phyloP scores from a whole-genome alignment of 2,797 vertebrate species.

The Phalanger gymnotis region DNA sequence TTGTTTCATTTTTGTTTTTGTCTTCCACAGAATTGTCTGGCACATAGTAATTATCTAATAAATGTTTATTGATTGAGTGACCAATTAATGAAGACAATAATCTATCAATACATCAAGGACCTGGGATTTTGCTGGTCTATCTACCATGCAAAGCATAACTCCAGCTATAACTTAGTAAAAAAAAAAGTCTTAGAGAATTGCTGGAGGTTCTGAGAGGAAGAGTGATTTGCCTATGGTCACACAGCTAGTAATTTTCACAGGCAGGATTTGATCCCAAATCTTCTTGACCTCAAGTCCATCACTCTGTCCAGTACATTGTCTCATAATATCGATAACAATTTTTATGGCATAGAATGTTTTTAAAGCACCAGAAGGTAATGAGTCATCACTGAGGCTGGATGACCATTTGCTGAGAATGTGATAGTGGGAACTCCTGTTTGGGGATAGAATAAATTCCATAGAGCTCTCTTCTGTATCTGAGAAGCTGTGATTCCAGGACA shows the following conservation, averaged over 20 bases:
- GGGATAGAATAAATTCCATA: background rate
- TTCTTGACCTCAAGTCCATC: background rate
- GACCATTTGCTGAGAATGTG: background rate
- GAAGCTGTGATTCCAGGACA: background rate
- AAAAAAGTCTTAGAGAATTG: background rate
- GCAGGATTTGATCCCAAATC: background rate
- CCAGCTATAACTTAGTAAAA: background rate
- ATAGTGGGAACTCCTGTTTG: background rate
- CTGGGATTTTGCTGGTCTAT: background rate
- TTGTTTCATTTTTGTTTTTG: background rate
- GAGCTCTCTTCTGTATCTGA: background rate
- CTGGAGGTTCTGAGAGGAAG: background rate
- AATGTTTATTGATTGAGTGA: background rate
- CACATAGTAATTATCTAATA: background rate
- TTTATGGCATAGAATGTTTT: background rate
- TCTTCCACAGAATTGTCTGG: background rate
- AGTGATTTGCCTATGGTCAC: background rate
- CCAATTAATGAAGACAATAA: background rate
- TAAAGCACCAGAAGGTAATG: background rate
- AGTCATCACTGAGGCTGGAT: background rate
- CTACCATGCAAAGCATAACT: background rate
- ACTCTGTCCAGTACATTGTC: background rate
- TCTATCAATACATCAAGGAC: background rate
- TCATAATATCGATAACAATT: background rate
- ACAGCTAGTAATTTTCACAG: background rate